These are phyloP conservation scores for Caenorhabditis sp. DNA, from an alignment of 2,888 invertebrate genomes.

Conservation along the genomic window DNA sequence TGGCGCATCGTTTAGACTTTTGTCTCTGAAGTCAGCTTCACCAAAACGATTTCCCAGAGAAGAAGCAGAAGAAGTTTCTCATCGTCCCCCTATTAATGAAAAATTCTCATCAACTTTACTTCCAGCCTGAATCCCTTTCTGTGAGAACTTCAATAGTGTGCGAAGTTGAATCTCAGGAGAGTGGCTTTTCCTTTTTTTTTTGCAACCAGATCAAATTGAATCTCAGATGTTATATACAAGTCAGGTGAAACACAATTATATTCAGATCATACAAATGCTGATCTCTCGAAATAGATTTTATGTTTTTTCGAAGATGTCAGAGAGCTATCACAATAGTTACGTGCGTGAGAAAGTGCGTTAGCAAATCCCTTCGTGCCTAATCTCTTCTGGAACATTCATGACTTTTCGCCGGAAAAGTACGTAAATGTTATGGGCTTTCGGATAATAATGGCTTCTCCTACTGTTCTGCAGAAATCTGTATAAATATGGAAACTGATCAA, in stretches of 20 bases:
- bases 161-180: not conserved
- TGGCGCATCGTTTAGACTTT: conserved; percentile 43
- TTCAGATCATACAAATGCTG: conserved; percentile 5
- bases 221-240: not conserved
- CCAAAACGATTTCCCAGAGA: conserved; percentile 28
- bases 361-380: conserved; percentile 37
- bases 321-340: conserved; percentile 47
- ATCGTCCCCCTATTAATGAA: conserved; percentile 10
- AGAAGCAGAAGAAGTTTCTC: not conserved
- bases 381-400: conserved; percentile 40
- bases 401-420: conserved; percentile 32
- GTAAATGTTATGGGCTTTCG: conserved; percentile 31
- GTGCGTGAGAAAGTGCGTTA: conserved; percentile 33
- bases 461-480: conserved; percentile 10
- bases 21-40: conserved; percentile 18
- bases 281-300: conserved; percentile 23
- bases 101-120: conserved; percentile 20
- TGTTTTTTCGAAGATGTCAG: conserved; percentile 16
- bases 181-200: too few species aligned
- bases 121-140: not conserved
- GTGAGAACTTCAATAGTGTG: not conserved
- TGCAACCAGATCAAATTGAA: not conserved
- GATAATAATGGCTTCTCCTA: conserved; percentile 24
- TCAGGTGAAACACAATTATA: not conserved
- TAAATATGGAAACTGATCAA: conserved; percentile 19